These are phyloP conservation scores for Acholoe squamosa DNA, from an alignment of 2,888 invertebrate genomes.

Conservation along the genomic window DNA sequence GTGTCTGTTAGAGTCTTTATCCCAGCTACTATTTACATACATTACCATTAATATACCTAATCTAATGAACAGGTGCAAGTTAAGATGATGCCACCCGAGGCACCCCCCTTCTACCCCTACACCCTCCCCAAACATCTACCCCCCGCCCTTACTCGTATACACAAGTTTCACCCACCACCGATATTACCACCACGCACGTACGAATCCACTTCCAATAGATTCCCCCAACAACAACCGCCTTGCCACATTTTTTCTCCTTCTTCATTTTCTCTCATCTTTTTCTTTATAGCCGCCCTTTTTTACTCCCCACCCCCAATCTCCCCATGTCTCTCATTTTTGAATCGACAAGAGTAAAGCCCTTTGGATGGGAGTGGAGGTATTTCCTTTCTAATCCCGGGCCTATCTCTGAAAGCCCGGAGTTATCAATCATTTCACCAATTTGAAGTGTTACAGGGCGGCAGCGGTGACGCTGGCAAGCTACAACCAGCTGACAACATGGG, in stretches of 20 bases:
- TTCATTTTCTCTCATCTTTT: constrained; percentile 19
- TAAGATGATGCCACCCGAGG: constrained; percentile 1
- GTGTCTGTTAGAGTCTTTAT: neutral
- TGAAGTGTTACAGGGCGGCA: constrained; percentile 15
- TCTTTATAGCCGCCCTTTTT: neutral
- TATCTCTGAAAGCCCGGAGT: neutral
- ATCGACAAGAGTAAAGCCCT: neutral
- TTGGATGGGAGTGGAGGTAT: constrained; percentile 1
- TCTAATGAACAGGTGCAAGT: neutral
- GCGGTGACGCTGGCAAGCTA: neutral
- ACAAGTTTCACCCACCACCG: too few relatives aligned
- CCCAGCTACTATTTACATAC: neutral
- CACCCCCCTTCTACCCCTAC: too few relatives aligned
- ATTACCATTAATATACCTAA: neutral
- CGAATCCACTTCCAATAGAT: neutral
- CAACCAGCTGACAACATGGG: neutral
- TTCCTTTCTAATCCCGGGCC: constrained; percentile 14
- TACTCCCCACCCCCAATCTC: neutral
- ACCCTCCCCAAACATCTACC: too few relatives aligned
- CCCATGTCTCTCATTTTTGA: neutral
- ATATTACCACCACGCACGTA: too few relatives aligned
- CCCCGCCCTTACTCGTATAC: too few relatives aligned
- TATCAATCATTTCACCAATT: constrained; percentile 41
- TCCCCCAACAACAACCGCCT: neutral
- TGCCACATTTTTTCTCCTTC: neutral